Conservation (phyloP, 1,140 invertebrate genomes). For the Musca vetustissima region DNA sequence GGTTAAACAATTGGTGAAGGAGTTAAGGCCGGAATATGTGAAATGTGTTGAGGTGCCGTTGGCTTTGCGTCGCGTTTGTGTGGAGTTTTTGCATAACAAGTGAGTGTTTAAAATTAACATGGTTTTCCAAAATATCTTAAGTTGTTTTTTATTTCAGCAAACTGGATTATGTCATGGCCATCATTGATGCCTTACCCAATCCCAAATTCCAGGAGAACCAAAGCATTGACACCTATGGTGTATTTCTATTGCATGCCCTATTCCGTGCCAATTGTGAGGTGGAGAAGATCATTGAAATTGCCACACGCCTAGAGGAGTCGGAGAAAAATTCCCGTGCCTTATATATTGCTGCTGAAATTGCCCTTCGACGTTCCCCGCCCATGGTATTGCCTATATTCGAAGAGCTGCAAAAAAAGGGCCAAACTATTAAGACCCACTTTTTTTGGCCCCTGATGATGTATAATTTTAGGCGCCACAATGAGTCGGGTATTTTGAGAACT, state of each 20-base stretch:
- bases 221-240: constrained; percentile 42
- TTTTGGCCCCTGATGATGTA: constrained; percentile 50
- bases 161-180: constrained; percentile 27
- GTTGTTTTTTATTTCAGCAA: constrained; percentile 26
- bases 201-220: constrained; percentile 44
- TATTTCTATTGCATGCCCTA: constrained; percentile 40
- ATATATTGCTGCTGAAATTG: constrained; percentile 42
- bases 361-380: constrained; percentile 39
- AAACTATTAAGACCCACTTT: constrained; percentile 48
- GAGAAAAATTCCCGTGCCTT: constrained; percentile 43
- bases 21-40: constrained; percentile 38
- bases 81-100: constrained; percentile 36
- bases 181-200: constrained; percentile 38
- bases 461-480: constrained; percentile 36
- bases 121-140: no score
- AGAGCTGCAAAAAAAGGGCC: constrained; percentile 30
- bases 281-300: constrained; percentile 39
- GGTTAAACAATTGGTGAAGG: constrained; percentile 32
- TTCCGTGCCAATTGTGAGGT: constrained; percentile 32
- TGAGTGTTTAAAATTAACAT: neutral
- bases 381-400: constrained; percentile 37
- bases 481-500: constrained; percentile 40
- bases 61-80: constrained; percentile 37
- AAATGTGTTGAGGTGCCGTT: constrained; percentile 36
- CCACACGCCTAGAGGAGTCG: constrained; percentile 32